These are phyloP conservation scores for Lottia gigantea DNA, from an alignment of 2,888 invertebrate genomes.

Conservation along the genomic window DNA sequence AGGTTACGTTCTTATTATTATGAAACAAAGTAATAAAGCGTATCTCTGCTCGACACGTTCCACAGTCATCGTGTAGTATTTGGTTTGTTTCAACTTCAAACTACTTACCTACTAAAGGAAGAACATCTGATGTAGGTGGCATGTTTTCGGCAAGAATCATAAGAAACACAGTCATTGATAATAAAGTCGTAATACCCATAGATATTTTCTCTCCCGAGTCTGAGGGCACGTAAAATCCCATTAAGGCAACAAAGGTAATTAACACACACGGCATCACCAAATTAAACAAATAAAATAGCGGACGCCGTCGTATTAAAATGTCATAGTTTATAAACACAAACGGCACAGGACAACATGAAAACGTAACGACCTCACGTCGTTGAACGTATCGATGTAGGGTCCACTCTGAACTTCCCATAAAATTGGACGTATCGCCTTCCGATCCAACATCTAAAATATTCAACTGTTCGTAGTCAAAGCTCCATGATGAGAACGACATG, in stretches of 20 bases:
- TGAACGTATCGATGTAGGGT: slow-evolving; percentile 74
- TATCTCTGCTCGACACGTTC: too few relatives aligned
- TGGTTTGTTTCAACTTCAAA: not conserved
- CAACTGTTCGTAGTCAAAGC: slow-evolving; percentile 71
- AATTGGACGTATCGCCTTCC: slow-evolving; percentile 85
- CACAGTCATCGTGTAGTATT: too few relatives aligned
- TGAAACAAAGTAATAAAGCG: too few relatives aligned
- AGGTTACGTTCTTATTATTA: too few relatives aligned
- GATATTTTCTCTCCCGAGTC: slow-evolving; percentile 72
- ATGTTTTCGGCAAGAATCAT: slow-evolving; percentile 73
- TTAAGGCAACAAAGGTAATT: slow-evolving; percentile 72
- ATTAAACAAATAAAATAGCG: slow-evolving; percentile 72
- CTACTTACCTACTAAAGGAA: slow-evolving; percentile 72
- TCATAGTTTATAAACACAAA: slow-evolving; percentile 71
- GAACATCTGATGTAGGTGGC: slow-evolving; percentile 73
- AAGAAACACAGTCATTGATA: slow-evolving; percentile 74
- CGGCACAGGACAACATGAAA: slow-evolving; percentile 68
- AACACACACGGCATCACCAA: slow-evolving; percentile 72
- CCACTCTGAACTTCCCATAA: slow-evolving; percentile 92
- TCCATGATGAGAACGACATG: slow-evolving; percentile 73
- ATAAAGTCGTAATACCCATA: slow-evolving; percentile 73
- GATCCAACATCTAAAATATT: slow-evolving; percentile 72
- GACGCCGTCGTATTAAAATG: slow-evolving; percentile 70
- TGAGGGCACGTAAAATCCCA: slow-evolving; percentile 74
- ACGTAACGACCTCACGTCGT: slow-evolving; percentile 72